These are phyloP conservation scores for Ophioninae sp. DNA, from an alignment of 2,888 invertebrate species.

Conservation along the genomic window DNA sequence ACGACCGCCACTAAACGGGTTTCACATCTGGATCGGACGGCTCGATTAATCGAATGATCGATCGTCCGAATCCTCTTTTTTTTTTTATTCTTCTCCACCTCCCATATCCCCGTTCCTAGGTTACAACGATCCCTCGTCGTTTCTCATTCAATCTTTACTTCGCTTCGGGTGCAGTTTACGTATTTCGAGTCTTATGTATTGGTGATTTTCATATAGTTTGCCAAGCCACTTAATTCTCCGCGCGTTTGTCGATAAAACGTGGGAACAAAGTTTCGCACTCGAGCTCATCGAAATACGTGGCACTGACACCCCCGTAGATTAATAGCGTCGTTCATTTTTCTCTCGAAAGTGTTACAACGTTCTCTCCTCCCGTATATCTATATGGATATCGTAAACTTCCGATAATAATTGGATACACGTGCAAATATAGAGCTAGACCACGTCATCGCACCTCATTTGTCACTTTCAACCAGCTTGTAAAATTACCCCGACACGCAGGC, in stretches of 20 bases:
- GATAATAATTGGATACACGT: not conserved
- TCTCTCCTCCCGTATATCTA: not conserved
- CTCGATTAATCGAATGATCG: conserved; percentile 54
- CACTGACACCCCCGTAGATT: conserved; percentile 45
- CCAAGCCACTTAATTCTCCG: conserved; percentile 35
- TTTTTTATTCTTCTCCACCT: conserved; percentile 1
- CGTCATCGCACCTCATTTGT: not conserved
- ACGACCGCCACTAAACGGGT: conserved; percentile 37
- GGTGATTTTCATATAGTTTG: conserved; percentile 4
- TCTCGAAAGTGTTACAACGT: not conserved
- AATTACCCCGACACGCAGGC: not conserved
- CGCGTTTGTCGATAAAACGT: conserved; percentile 30
- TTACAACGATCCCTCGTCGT: not conserved
- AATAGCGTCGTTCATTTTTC: conserved; percentile 34
- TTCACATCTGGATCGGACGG: conserved; percentile 40
- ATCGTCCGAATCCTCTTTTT: conserved; percentile 43
- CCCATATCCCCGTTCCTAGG: not conserved
- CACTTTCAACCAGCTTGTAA: not conserved
- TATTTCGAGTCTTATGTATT: not conserved
- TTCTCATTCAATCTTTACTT: conserved; percentile 9
- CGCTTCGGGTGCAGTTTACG: conserved; percentile 25
- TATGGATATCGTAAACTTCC: not conserved
- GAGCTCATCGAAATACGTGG: conserved; percentile 32
- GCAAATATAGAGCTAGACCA: not conserved
- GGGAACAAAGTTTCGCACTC: conserved; percentile 35